phyloP scores from a whole-genome alignment of 2,797 vertebrate genomes.

The Malacoraja senta region DNA sequence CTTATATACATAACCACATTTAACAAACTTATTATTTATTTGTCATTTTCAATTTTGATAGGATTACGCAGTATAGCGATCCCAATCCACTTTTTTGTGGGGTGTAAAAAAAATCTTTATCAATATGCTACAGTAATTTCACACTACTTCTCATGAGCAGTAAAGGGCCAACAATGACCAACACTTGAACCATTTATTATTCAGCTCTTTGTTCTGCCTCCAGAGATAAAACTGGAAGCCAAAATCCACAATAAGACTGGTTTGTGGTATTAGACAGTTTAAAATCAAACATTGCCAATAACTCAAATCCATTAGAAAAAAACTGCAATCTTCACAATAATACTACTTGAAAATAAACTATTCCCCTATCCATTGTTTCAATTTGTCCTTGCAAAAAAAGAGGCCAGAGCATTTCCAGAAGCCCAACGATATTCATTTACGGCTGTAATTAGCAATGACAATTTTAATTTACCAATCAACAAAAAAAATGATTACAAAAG shows the following conservation, averaged over 20 bases:
- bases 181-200: not conserved
- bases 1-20: no score
- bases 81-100: not conserved
- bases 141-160: not conserved
- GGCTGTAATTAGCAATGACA: not conserved
- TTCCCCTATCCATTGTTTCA: not conserved
- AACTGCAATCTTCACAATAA: not conserved
- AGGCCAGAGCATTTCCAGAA: not conserved
- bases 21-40: not conserved
- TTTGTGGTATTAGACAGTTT: not conserved
- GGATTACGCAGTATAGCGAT: not conserved
- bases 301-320: not conserved
- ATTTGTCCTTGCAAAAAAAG: not conserved
- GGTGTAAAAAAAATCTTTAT: not conserved
- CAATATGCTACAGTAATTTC: not conserved
- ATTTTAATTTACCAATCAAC: not conserved
- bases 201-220: not conserved
- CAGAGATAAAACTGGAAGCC: not conserved
- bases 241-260: not conserved
- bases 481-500: no score
- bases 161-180: not conserved
- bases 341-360: not conserved
- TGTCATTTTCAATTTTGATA: not conserved
- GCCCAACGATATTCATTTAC: no score
- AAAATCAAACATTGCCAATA: not conserved